phyloP scores from a whole-genome alignment of 2,797 vertebrate species.

The Gymnoscopelus microlampas region DNA sequence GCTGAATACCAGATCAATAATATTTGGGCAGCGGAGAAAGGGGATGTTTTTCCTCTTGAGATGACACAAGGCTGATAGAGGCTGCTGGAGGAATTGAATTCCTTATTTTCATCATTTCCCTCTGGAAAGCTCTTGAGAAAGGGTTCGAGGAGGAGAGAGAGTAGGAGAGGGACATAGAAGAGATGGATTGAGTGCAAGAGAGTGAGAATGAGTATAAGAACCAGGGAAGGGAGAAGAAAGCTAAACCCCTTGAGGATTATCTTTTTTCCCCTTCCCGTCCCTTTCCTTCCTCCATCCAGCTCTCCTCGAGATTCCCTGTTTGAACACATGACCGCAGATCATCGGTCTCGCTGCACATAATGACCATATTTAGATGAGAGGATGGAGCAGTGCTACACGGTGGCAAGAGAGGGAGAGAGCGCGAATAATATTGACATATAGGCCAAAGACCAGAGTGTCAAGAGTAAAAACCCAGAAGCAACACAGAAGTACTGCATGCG shows the following conservation, averaged over 20 bases:
- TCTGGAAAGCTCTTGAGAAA: slow-evolving; percentile 50
- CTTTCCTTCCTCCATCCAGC: slow-evolving; percentile 23
- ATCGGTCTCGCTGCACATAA: slow-evolving; percentile 56
- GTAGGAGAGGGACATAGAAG: slow-evolving; percentile 3
- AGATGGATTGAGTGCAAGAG: slow-evolving; percentile 36
- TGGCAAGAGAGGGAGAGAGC: slow-evolving; percentile 1
- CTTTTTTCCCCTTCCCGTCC: slow-evolving; percentile 43
- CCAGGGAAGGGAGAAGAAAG: slow-evolving; percentile 14
- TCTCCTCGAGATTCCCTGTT: slow-evolving; percentile 41
- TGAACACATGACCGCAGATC: slow-evolving; percentile 67
- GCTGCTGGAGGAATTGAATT: slow-evolving; percentile 43
- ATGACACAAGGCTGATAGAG: slow-evolving; percentile 46
- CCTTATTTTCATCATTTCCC: slow-evolving; percentile 45
- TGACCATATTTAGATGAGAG: slow-evolving; percentile 76
- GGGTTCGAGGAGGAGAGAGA: slow-evolving; percentile 14
- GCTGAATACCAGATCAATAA: slow-evolving; percentile 9
- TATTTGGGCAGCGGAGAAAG: slow-evolving; percentile 28
- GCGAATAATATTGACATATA: not conserved
- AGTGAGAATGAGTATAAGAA: slow-evolving; percentile 20
- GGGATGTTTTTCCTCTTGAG: slow-evolving; percentile 29
- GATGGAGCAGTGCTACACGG: slow-evolving; percentile 24
- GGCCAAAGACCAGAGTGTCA: too few relatives aligned
- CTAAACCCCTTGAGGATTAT: slow-evolving; percentile 71
- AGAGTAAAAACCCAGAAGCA: too few relatives aligned
- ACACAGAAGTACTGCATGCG: not conserved